Conservation (phyloP, 1,140 invertebrate genomes). For the Notospermus geniculatus region DNA sequence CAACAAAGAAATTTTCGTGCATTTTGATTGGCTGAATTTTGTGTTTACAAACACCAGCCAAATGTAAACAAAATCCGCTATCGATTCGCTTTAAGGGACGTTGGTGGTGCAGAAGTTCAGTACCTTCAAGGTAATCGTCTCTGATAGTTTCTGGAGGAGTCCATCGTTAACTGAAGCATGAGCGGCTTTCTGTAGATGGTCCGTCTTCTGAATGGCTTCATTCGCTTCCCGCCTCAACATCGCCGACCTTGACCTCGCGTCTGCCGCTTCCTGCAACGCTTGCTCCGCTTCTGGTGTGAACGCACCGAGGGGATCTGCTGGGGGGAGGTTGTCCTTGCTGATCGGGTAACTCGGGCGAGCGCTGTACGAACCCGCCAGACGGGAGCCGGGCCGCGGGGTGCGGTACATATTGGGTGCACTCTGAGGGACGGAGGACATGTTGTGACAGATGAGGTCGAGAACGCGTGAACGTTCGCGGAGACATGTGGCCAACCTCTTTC, state of each 20-base stretch:
- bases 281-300: conserved; percentile 51
- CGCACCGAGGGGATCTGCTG: conserved; percentile 45
- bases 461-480: conserved; percentile 51
- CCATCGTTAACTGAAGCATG: conserved; percentile 54
- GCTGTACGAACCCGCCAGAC: conserved; percentile 1
- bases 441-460: conserved; percentile 49
- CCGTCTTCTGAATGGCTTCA: conserved; percentile 40
- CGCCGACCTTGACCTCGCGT: conserved; percentile 36
- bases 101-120: no score
- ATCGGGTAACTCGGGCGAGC: conserved; percentile 22
- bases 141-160: conserved; percentile 47
- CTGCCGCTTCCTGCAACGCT: conserved; percentile 42
- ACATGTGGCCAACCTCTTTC: conserved; percentile 41
- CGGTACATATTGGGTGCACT: not conserved
- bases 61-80: no score
- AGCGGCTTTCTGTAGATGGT: conserved; percentile 45
- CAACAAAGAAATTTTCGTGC: no score
- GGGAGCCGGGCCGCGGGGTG: not conserved
- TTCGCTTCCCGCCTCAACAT: conserved; percentile 41
- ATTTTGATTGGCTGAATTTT: no score
- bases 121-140: conserved; percentile 52
- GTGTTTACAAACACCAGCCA: no score
- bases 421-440: conserved; percentile 28
- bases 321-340: conserved; percentile 16
- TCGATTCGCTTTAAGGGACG: no score